Evolutionary conservation across 2,888 invertebrate species (phyloP), one percentile per base, ranked within the genome.

Genomic region (Linnaemya tessellans): DNA sequence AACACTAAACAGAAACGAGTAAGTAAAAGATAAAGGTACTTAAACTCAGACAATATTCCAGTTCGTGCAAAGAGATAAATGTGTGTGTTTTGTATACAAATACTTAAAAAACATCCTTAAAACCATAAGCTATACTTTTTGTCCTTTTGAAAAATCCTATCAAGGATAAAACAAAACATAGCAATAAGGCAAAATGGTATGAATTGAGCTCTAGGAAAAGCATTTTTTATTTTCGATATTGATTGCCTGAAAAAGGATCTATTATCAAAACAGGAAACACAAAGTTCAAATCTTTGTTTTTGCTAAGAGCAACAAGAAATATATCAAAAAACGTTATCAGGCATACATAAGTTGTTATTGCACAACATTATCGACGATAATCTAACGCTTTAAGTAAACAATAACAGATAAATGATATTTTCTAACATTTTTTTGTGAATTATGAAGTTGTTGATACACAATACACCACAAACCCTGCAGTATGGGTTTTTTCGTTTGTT

Each of bases 1-100:
- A 60, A 18, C 56, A 20, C n/a, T 22, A 25, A 15, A 62, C 22
- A 7, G 62, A 38, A 49, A 18, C 49, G n/a, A 68, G 60, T 56
- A 79, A 58, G 62, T 64, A 58, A 25, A 58, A 84, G 80, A 80
- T 84, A 84, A 84, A 80, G 79, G 79, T 84, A 84, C 79, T 84
- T 84, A 84, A 80, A 78, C 83, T 73, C 78, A 83, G 78, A 83
- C 68, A 73, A 79, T 79, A 83, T 83, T 80, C 70, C 58, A 80
- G 60, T 75, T 71, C 65, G 68, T 62, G 43, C 56, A 79, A 67
- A 22, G 22, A 49, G 13, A 62, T 73, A 58, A 25, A 73, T 18
- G 51, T 38, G n/a, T 51, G 25, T 54, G 58, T 10, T 30, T 30
- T 67, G 65, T 67, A 58, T 46, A 46, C 15, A 73, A 60, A 51